Evolutionary conservation across 1,140 invertebrate species (phyloP).

Genomic region (Tetranychus cinnabarinus): DNA sequence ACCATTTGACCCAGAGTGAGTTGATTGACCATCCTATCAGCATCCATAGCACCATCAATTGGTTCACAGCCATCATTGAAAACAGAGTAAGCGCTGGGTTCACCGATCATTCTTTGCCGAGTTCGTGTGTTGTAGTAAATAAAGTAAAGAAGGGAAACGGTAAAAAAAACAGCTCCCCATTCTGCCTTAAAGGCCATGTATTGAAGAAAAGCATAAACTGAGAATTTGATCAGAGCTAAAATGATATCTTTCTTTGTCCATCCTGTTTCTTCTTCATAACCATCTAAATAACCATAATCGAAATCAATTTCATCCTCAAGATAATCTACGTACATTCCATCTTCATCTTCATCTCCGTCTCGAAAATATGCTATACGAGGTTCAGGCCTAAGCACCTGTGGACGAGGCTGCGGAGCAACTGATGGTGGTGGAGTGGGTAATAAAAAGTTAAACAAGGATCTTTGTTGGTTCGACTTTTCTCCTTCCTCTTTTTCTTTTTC

Average conservation of each 20-base stretch:
- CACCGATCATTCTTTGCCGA: slow-evolving; percentile 35
- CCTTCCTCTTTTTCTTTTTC: too few relatives aligned
- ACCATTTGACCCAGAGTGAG: slow-evolving; percentile 33
- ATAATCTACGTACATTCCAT: too few relatives aligned
- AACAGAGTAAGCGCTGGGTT: slow-evolving; percentile 86
- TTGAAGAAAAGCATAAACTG: slow-evolving; percentile 2
- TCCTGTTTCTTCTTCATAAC: neutral
- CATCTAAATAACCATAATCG: neutral
- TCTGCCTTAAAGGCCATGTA: slow-evolving; percentile 34
- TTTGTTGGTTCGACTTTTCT: too few relatives aligned
- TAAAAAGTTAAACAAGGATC: too few relatives aligned
- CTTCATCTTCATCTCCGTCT: too few relatives aligned
- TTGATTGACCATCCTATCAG: slow-evolving; percentile 80
- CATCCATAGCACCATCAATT: slow-evolving; percentile 73
- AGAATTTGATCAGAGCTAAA: neutral
- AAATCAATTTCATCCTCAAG: too few relatives aligned
- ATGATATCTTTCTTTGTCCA: neutral
- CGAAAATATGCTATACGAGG: too few relatives aligned
- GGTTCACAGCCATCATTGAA: slow-evolving; percentile 83
- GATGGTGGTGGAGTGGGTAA: too few relatives aligned
- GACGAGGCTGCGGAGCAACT: too few relatives aligned
- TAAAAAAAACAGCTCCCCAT: slow-evolving; percentile 74
- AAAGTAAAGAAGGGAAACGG: slow-evolving; percentile 45
- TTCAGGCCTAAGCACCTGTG: too few relatives aligned
- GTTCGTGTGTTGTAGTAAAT: slow-evolving; percentile 65